Evolutionary conservation across 2,113 vertebrate genomes (phyloP).

Genomic region (Sapajus apella): DNA sequence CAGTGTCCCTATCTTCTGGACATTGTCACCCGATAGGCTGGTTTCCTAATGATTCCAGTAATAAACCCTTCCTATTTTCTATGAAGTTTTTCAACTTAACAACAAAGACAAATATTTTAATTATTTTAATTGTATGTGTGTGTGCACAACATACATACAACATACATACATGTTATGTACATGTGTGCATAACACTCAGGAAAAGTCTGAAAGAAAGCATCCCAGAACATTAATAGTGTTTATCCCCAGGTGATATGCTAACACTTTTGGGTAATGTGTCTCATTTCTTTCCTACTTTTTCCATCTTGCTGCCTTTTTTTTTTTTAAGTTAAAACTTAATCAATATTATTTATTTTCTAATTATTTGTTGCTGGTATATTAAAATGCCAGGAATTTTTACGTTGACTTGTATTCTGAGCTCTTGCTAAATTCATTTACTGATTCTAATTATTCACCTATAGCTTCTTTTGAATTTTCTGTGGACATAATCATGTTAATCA

Average conservation of each 20-base stretch:
- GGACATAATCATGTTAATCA: not conserved
- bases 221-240: not conserved
- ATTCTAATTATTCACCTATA: not conserved
- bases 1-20: not conserved
- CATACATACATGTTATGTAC: too few relatives aligned
- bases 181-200: not conserved
- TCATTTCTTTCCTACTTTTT: not conserved
- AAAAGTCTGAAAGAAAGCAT: constrained; percentile 4
- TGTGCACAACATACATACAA: too few relatives aligned
- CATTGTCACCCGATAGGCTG: not conserved
- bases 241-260: not conserved
- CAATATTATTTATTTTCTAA: not conserved
- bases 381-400: not conserved
- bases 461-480: not conserved
- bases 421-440: not conserved
- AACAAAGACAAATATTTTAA: not conserved
- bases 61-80: not conserved
- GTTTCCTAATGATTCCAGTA: not conserved
- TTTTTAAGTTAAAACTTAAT: not conserved
- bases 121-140: too few relatives aligned
- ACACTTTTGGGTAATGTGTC: not conserved
- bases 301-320: not conserved
- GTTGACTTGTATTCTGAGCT: not conserved
- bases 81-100: not conserved
- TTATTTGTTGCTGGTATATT: not conserved